phyloP scores from a whole-genome alignment of 2,113 vertebrate species.

The Alexandromys fortis region DNA sequence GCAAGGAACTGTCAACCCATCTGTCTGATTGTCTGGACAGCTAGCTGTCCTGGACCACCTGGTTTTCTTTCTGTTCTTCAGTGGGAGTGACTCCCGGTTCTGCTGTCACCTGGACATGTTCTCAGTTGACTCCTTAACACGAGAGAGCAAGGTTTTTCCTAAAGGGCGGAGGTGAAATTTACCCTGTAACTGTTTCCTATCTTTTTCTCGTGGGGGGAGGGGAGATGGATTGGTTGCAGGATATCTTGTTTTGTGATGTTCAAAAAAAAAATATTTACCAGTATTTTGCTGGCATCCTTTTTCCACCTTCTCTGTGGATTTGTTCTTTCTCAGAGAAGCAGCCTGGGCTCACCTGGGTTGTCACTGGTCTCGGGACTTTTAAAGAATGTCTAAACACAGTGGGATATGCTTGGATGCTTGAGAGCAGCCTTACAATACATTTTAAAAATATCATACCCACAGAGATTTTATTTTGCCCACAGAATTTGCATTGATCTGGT shows the following conservation, averaged over 20 bases:
- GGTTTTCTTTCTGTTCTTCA: constrained; percentile 54
- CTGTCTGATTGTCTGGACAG: constrained; percentile 50
- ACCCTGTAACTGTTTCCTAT: not conserved
- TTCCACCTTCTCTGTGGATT: not conserved
- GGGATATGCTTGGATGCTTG: constrained; percentile 77
- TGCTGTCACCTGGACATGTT: constrained; percentile 34
- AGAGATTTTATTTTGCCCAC: constrained; percentile 81
- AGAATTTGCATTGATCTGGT: constrained; percentile 79
- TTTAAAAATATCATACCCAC: constrained; percentile 78
- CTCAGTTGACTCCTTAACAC: not conserved
- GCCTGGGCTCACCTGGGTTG: not conserved
- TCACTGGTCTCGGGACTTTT: constrained; percentile 61
- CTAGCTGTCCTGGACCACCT: constrained; percentile 51
- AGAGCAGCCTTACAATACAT: constrained; percentile 72
- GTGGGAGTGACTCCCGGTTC: constrained; percentile 39
- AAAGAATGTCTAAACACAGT: constrained; percentile 63
- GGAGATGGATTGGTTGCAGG: not conserved
- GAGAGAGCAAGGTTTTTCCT: constrained; percentile 25
- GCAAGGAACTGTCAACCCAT: constrained; percentile 48
- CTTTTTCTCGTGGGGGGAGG: not conserved
- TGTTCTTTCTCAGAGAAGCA: not conserved
- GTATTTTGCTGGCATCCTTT: not conserved
- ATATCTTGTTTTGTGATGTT: not conserved
- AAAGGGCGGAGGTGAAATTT: constrained; percentile 38
- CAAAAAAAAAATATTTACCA: constrained; percentile 11